phyloP scores from a whole-genome alignment of 2,888 invertebrate species.

The Agrenia bidenticulata region DNA sequence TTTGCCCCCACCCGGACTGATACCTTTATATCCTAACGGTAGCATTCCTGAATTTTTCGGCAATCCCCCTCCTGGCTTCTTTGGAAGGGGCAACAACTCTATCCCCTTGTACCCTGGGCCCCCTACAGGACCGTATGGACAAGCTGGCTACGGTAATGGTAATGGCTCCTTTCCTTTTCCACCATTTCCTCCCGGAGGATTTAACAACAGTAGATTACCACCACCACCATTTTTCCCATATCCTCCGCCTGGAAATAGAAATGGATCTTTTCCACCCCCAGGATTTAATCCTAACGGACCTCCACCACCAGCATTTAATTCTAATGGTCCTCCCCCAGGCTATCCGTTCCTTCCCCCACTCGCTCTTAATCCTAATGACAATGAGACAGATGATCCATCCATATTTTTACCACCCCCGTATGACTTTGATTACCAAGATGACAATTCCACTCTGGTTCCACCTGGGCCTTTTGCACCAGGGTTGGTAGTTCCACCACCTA shows the following conservation, averaged over 20 bases:
- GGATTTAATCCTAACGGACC: conserved; percentile 42
- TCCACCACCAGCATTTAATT: conserved; percentile 43
- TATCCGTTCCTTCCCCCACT: conserved; percentile 55
- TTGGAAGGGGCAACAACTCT: conserved; percentile 21
- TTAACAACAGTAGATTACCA: conserved; percentile 65
- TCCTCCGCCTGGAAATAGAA: conserved; percentile 57
- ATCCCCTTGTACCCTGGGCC: conserved; percentile 17
- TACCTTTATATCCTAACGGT: conserved; percentile 51
- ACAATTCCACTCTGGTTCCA: conserved; percentile 73
- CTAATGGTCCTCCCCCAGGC: conserved; percentile 55
- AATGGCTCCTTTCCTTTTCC: conserved; percentile 57
- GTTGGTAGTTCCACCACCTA: conserved; percentile 82
- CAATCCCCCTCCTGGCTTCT: conserved; percentile 35
- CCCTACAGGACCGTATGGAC: conserved; percentile 56
- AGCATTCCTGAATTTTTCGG: conserved; percentile 45
- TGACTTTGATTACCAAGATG: conserved; percentile 75
- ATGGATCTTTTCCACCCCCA: conserved; percentile 45
- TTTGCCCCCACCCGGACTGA: conserved; percentile 51
- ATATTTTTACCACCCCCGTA: conserved; percentile 89
- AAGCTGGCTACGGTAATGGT: conserved; percentile 58
- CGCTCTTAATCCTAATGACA: conserved; percentile 58
- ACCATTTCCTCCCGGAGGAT: conserved; percentile 63
- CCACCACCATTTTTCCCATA: conserved; percentile 64
- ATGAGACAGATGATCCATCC: conserved; percentile 80
- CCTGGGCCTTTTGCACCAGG: conserved; percentile 86